phyloP scores from a whole-genome alignment of 92 coral and sea anemone species.

The Ricordea florida region DNA sequence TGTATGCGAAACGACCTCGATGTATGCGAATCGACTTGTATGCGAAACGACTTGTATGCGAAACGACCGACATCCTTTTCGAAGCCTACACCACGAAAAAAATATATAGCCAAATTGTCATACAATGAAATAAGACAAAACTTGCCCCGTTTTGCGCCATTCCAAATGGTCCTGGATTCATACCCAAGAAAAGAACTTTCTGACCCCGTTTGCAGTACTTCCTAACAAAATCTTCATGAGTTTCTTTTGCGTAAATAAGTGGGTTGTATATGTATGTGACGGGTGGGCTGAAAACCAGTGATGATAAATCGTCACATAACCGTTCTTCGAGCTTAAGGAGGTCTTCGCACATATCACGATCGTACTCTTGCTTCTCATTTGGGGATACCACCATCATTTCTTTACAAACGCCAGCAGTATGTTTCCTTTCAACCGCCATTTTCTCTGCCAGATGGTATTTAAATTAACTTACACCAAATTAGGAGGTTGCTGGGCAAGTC shows the following conservation, averaged over 20 bases:
- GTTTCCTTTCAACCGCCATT: not conserved
- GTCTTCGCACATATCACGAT: constrained; percentile 21
- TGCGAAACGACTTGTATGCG: no score
- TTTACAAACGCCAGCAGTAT: no score
- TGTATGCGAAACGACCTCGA: no score
- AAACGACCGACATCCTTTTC: no score
- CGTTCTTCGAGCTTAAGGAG: constrained; percentile 52
- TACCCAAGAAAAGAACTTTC: constrained; percentile 79
- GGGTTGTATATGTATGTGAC: constrained; percentile 80
- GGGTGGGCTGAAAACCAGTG: constrained; percentile 43
- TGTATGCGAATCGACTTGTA: no score
- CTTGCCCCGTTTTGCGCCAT: constrained; percentile 95
- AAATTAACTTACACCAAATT: no score
- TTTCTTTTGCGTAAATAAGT: constrained; percentile 63
- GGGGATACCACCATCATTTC: no score
- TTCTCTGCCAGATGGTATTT: not conserved
- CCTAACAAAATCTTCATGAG: constrained; percentile 57
- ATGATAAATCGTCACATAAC: constrained; percentile 34
- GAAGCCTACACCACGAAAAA: not conserved
- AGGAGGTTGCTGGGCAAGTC: no score
- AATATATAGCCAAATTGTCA: not conserved
- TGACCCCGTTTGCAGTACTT: constrained; percentile 71
- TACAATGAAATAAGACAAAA: not conserved
- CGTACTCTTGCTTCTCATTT: constrained; percentile 7
- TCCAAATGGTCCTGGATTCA: constrained; percentile 96